Evolutionary conservation across 2,113 vertebrate species (phyloP), one percentile per base, ranked within the genome.

Genomic region (Phaethon lepturus): DNA sequence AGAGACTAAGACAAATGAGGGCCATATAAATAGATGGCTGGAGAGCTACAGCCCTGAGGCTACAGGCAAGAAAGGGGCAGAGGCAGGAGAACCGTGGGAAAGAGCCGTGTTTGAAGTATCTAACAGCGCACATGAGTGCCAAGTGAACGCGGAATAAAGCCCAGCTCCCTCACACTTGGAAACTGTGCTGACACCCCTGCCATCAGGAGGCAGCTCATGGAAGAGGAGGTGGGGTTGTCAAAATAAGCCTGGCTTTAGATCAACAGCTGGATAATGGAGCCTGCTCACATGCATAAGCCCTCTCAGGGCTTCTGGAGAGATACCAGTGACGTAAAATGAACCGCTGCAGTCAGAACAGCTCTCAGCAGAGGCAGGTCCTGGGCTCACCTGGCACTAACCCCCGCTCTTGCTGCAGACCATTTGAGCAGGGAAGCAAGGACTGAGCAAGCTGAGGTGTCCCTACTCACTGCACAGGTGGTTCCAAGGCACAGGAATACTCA

Each of bases 1-100:
- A 45, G 79, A 87, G 90, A 87, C 90, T 14, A 95, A 97, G 97
- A 97, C 68, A 93, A 78, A 97, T 97, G 96, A 94, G 94, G 94
- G 94, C 88, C 95, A 96, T 97, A 97, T 96, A 97, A 96, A 91
- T 88, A 91, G 81, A 94, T 87, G 80, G 91, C 92, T 94, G 76
- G 62, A 90, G 86, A 92, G 83, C 73, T 83, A 67, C 71, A 93
- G 78, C 88, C 94, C 94, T 44, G 67, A 85, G 93, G 96, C 93
- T 89, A 92, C 49, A 89, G 44, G 88, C 91, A 91, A 87, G 86
- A 79, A 92, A 79, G 66, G 78, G 69, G 66, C 79, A 96, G 83
- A 66, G 83, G 45, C 83, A 93, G 45, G 67, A 89, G 44, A 84
- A 95, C 69, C 73, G 83, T 97, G 93, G 95, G 96, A 96, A 97